Base-by-base conservation (phyloP, 2,113 vertebrate species). In the Ibidorhyncha struthersii region DNA sequence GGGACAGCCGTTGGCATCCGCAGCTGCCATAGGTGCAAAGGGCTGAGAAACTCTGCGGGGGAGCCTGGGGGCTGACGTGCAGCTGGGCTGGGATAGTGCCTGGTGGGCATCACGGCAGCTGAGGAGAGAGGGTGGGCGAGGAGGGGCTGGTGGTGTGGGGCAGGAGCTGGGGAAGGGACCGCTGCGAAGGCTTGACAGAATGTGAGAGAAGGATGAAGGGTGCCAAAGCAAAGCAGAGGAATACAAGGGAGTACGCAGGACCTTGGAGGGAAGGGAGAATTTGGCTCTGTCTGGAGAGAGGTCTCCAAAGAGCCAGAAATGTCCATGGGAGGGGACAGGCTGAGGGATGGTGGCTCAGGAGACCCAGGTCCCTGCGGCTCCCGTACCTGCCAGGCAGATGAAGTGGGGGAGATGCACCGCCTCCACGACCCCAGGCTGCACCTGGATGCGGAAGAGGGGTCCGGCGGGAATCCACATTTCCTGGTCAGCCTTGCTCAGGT, bases 391-490 rank as follows among this genome's bases (percentile, higher is more conserved):
- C 3, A 98, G 70, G n/a, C 43, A 73, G 72, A 96, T 53, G 63
- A 96, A 96, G 27, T 95, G 93, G 29, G 91, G 96, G 29, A 97
- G 91, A 70, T 14, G 4, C 62, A 96, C 67, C 0, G 52, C 76
- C 25, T 6, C 22, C 82, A 97, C 6, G 0, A 79, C 25, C 15
- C 50, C 11, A 0, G 79, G 38, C 36, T 94, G 67, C 27, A 83
- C 91, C 36, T 55, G 27, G 67, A 97, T 96, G 79, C 53, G 32
- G 76, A 97, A 89, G 41, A 97, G 83, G 78, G 92, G 96, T 10
- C 93, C 66, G 1, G 43, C 92, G 1, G 88, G 52, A 77, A 74
- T 23, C 89, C 90, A 95, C 3, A 3, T n/a, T 23, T 27, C 20
- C 62, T 36, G 26, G 66, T 8, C 20, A 40, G 10, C 36, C 36